Percentiles rank a stretch among this genome's conserved stretches.
phyloP scores from a whole-genome alignment of 2,113 vertebrate species.

The Fukomys damarensis region DNA sequence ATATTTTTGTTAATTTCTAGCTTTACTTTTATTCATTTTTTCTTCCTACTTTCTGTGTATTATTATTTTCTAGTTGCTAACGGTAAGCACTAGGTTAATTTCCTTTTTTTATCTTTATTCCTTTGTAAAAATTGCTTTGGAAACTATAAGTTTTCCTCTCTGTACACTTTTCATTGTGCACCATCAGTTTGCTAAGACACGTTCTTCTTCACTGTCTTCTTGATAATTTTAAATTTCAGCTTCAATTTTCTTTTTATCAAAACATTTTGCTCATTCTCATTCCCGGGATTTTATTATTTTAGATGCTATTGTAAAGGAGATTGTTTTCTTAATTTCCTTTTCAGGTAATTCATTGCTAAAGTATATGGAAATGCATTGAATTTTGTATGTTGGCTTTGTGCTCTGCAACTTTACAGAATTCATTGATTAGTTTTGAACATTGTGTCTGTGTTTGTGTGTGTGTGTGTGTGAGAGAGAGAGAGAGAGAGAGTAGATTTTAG shows the following conservation, averaged over 20 bases:
- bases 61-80: background rate
- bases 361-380: too few relatives aligned
- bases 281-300: too few relatives aligned
- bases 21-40: constrained; percentile 8
- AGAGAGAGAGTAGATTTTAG: too few relatives aligned
- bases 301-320: too few relatives aligned
- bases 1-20: background rate
- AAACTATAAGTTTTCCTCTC: background rate
- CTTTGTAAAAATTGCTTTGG: constrained; percentile 12
- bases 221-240: constrained; percentile 15
- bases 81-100: background rate
- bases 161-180: background rate
- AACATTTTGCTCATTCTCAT: background rate
- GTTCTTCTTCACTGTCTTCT: constrained; percentile 7
- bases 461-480: too few relatives aligned
- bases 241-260: constrained; percentile 36
- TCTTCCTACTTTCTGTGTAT: background rate
- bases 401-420: too few relatives aligned
- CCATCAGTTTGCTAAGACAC: background rate
- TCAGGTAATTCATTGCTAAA: too few relatives aligned
- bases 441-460: too few relatives aligned
- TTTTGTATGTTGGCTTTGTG: too few relatives aligned
- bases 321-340: too few relatives aligned
- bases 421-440: too few relatives aligned
- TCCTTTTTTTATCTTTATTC: background rate